phyloP scores from a whole-genome alignment of 2,888 invertebrate genomes.

The Lamellibrachia satsuma region DNA sequence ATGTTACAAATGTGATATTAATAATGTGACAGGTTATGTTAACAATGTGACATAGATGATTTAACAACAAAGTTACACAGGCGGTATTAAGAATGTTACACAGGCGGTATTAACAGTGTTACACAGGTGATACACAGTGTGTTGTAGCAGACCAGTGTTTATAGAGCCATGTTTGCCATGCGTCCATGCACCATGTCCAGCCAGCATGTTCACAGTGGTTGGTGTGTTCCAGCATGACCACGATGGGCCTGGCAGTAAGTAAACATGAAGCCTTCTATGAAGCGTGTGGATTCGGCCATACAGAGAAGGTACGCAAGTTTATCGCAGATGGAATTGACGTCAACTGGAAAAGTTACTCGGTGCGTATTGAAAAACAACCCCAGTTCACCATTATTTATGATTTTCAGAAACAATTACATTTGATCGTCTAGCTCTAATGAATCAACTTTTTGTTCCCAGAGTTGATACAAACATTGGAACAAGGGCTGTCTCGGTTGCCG shows the following conservation, averaged over 20 bases:
- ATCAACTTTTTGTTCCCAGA: background rate
- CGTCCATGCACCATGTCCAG: background rate
- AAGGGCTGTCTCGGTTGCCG: too few relatives aligned
- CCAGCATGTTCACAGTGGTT: background rate
- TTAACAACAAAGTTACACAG: too few relatives aligned
- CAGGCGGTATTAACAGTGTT: too few relatives aligned
- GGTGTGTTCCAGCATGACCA: background rate
- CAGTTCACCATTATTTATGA: background rate
- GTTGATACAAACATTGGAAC: background rate
- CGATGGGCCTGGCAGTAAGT: constrained; percentile 63
- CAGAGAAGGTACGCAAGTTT: constrained; percentile 56
- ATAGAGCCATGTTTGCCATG: background rate
- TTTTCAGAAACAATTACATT: background rate
- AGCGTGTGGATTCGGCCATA: constrained; percentile 64
- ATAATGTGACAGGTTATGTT: too few relatives aligned
- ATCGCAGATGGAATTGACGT: constrained; percentile 62
- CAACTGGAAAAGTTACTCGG: constrained; percentile 65
- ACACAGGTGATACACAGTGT: too few relatives aligned
- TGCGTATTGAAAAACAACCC: constrained; percentile 44
- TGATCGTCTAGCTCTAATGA: background rate
- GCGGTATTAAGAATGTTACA: too few relatives aligned
- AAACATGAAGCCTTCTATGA: constrained; percentile 66
- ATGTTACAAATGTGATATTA: too few relatives aligned
- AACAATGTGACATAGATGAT: too few relatives aligned
- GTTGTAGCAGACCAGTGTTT: background rate